Base-by-base conservation (phyloP, 2,113 vertebrate genomes). In the Pseudonaja textilis region DNA sequence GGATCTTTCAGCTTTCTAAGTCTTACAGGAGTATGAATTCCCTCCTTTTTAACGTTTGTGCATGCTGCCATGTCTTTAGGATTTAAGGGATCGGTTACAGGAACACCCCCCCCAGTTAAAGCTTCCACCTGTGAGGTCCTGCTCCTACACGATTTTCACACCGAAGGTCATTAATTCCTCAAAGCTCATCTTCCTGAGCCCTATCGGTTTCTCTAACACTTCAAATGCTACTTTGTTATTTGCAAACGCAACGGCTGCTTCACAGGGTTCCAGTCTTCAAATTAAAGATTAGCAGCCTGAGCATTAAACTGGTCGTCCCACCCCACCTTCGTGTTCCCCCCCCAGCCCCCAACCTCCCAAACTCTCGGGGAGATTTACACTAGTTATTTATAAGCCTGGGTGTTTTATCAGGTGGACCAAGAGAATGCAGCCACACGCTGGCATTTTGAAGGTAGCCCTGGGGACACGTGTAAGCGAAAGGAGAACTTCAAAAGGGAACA, bases 381-480 rank as follows among this genome's bases (percentile, higher is more conserved):
- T 90, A 90, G 23, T 47, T 64, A 18, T 0, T 29, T 87, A 54
- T 26, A 81, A 55, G 91, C 92, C 74, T 89, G 50, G 18, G 25
- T 87, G 0, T 9, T 85, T 92, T 91, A 94, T 61, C 52, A 85
- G 20, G 10, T 6, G 14, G 47, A 74, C n/a, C 12, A 2, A 85
- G n/a, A 81, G n/a, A 39, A 81, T 3, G 26, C 52, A 12, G 64
- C n/a, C 2, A 7, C 90, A 55, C 16, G 69, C 64, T 52, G 54
- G 29, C 25, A 26, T 81, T 16, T 22, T 50, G 90, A 86, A 90
- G 95, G 89, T 47, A 90, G 69, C 69, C 29, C 45, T 23, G 26
- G 52, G 22, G 57, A 88, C 90, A 91, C 92, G 91, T 61, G 89
- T 85, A 92, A 88, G 94, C 93, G 34, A 45, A 95, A 89, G 90